Percentiles rank a stretch among this genome's conserved stretches.
Conservation (phyloP, 2,888 invertebrate species). For the Perizoma affinitatum region DNA sequence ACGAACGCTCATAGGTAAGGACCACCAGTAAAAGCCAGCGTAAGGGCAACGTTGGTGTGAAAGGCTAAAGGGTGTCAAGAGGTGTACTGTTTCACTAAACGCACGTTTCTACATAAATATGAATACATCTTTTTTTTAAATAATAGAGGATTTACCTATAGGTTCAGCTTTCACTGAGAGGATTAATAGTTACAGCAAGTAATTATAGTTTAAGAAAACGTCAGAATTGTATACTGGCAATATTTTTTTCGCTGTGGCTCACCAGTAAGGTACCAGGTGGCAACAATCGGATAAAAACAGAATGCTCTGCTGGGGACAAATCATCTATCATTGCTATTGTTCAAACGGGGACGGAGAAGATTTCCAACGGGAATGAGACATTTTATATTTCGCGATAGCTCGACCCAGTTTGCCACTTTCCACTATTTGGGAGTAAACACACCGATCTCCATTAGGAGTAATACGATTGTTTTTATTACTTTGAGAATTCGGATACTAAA, state of each 20-base stretch:
- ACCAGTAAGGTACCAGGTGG: conserved; percentile 47
- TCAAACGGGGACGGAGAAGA: conserved; percentile 28
- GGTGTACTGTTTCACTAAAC: no score
- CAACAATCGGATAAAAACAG: conserved; percentile 52
- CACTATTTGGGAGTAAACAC: conserved; percentile 44
- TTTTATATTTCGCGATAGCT: conserved; percentile 44
- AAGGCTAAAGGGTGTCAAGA: no score
- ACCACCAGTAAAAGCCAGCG: no score
- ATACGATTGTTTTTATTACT: conserved; percentile 12
- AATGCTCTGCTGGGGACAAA: conserved; percentile 42
- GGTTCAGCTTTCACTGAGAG: no score
- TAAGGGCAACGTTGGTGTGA: no score
- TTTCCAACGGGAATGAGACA: conserved; percentile 35
- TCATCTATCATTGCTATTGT: conserved; percentile 63
- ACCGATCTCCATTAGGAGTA: conserved; percentile 38
- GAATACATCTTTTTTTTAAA: no score
- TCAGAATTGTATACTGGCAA: background rate
- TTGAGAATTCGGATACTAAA: conserved; percentile 2
- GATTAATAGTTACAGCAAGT: no score
- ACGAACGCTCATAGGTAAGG: no score
- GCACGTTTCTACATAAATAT: no score
- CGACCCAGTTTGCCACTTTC: conserved; percentile 47
- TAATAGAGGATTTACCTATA: no score
- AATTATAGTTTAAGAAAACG: no score
- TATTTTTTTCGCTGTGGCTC: conserved; percentile 1